A percentile compares a stretch with the other conserved stretches of the same genome.
Evolutionary conservation across 1,140 invertebrate species (phyloP).

Genomic region (Drosophila yakuba): DNA sequence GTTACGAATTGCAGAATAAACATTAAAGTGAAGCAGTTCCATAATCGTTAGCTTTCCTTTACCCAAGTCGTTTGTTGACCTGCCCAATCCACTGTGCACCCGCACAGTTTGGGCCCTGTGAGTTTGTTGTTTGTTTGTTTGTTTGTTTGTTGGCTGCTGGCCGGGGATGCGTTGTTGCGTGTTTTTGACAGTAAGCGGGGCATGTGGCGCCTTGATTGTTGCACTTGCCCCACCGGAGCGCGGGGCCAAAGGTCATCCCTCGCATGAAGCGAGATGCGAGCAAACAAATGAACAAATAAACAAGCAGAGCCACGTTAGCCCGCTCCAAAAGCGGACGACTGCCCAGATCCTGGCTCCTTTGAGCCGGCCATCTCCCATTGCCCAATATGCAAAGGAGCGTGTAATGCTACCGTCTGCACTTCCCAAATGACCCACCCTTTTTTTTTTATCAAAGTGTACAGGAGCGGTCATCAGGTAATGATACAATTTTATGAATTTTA

Average conservation of each 20-base stretch:
- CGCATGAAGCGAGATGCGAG: slow-evolving; percentile 30
- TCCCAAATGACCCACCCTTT: not conserved
- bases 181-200: slow-evolving; percentile 78
- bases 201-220: slow-evolving; percentile 75
- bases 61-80: slow-evolving; percentile 25
- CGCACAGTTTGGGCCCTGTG: slow-evolving; percentile 17
- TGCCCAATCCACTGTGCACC: slow-evolving; percentile 17
- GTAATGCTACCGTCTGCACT: slow-evolving; percentile 58
- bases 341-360: slow-evolving; percentile 49
- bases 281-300: slow-evolving; percentile 60
- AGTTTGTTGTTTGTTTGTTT: slow-evolving; percentile 51
- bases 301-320: slow-evolving; percentile 33
- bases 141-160: slow-evolving; percentile 54
- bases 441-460: slow-evolving; percentile 27
- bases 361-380: slow-evolving; percentile 45
- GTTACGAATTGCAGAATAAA: slow-evolving; percentile 20
- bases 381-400: slow-evolving; percentile 75
- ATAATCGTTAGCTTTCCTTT: not conserved
- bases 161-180: slow-evolving; percentile 46
- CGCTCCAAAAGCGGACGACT: slow-evolving; percentile 15
- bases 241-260: slow-evolving; percentile 53
- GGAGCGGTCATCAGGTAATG: not conserved
- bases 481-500: no score
- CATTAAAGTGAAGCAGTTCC: not conserved
- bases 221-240: slow-evolving; percentile 52